Base-by-base conservation (phyloP, 2,113 vertebrate species). In the Garra rufa region DNA sequence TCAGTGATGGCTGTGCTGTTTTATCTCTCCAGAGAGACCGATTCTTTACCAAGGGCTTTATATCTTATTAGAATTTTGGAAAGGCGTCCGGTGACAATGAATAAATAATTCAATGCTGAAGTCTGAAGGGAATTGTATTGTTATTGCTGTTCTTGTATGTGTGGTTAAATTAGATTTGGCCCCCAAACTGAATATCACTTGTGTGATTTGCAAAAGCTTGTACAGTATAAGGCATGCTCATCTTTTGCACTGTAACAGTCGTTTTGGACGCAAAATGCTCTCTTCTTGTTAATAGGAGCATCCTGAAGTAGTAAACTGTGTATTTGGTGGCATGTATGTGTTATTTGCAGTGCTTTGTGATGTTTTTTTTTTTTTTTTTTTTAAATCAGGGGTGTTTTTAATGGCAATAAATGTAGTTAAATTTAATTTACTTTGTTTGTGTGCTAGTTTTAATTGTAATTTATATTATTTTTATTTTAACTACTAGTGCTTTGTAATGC, bases 21-120 rank as follows among this genome's bases (percentile, higher is more conserved):
- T 81, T 78, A 17, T 67, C n/a, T 52, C 10, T 24, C 14, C 34
- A 55, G 50, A 46, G 38, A 46, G 57, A 79, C 34, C 2, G 1
- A 28, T 28, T 79, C 38, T 63, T 79, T 63, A 63, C 21, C 57
- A 79, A 63, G 38, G 38, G 76, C 38, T 79, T 63, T 79, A 63
- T 7, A 67, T 48, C 43, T 80, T 30, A 48, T 80, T 67, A 67
- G 24, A n/a, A 28, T 63, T 65, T 21, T 30, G 10, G 13, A 43
- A 77, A 41, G 30, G 24, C 3, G 3, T 34, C 75, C 50, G 3
- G 38, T 43, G 21, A 79, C n/a, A 61, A 63, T 79, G 38, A 46
- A 79, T 63, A 63, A 46, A 63, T 43, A 2, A 63, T 79, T 63
- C 28, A 79, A 79, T 61, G 19, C 6, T 44, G n/a, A 26, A 63